Evolutionary conservation across 2,113 vertebrate genomes (phyloP).

Genomic region (Clarias batrachus): DNA sequence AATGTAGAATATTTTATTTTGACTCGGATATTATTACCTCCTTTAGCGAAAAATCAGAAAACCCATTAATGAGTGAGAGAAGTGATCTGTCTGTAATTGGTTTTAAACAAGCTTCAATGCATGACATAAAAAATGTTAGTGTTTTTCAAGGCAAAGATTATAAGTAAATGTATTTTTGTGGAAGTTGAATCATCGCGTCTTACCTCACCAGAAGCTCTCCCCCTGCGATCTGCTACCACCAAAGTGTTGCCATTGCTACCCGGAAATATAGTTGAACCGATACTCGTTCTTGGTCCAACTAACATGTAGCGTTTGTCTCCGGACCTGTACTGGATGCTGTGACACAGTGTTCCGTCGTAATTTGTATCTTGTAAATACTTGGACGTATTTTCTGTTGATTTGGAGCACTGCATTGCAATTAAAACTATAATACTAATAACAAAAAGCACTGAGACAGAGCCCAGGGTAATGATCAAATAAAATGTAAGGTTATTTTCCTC

Average conservation of each 20-base stretch:
- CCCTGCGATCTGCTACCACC: conserved; percentile 38
- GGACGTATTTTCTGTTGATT: conserved; percentile 36
- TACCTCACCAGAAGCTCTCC: conserved; percentile 45
- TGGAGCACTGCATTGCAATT: conserved; percentile 52
- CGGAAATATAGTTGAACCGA: conserved; percentile 47
- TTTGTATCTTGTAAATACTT: conserved; percentile 50
- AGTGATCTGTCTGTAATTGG: too few relatives aligned
- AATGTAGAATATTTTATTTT: too few relatives aligned
- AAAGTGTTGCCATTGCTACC: conserved; percentile 53
- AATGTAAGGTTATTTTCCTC: conserved; percentile 49
- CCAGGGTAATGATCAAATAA: conserved; percentile 56
- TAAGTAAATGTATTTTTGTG: too few relatives aligned
- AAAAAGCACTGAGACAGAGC: conserved; percentile 55
- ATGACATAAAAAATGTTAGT: too few relatives aligned
- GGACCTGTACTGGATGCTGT: conserved; percentile 59
- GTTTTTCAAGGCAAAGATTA: too few relatives aligned
- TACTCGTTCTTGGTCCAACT: conserved; percentile 55
- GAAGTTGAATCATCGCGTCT: neutral
- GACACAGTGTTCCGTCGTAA: conserved; percentile 53
- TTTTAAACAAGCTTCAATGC: too few relatives aligned
- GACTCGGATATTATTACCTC: too few relatives aligned
- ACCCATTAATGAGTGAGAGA: too few relatives aligned
- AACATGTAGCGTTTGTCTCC: conserved; percentile 58
- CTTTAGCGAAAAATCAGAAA: too few relatives aligned
- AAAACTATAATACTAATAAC: conserved; percentile 52